These are phyloP conservation scores for Xylocopa sonorina DNA, from an alignment of 1,140 invertebrate genomes.

Conservation along the genomic window DNA sequence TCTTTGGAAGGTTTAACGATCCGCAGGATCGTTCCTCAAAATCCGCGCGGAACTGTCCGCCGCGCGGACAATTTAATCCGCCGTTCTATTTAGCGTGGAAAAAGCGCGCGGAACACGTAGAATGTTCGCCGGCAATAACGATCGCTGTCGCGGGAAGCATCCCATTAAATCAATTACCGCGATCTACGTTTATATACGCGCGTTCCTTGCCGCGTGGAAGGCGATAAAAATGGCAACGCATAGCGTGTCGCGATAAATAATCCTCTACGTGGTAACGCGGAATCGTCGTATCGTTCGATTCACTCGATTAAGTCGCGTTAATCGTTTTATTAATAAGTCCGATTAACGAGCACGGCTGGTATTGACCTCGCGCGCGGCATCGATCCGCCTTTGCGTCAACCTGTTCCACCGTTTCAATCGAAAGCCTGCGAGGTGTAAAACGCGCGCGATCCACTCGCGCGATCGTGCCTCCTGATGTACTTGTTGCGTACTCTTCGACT, in stretches of 20 bases:
- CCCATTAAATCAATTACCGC: conserved; percentile 21
- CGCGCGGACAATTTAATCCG: not conserved
- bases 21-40: not conserved
- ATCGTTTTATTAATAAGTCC: conserved; percentile 21
- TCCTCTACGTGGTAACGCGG: not conserved
- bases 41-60: not conserved
- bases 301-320: conserved; percentile 10
- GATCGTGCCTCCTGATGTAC: not conserved
- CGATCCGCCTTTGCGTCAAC: not conserved
- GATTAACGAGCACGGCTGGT: conserved; percentile 1
- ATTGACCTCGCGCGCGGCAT: not conserved
- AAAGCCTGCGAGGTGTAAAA: conserved; percentile 12
- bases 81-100: too few species aligned
- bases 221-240: conserved; percentile 6
- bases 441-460: not conserved
- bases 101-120: not conserved
- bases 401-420: conserved; percentile 7
- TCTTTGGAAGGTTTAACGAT: too few species aligned
- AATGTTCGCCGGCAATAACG: not conserved
- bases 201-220: not conserved
- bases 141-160: not conserved
- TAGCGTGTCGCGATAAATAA: conserved; percentile 3
- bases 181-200: not conserved
- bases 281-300: conserved; percentile 21
- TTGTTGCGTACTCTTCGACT: too few species aligned